Evolutionary conservation across 2,888 invertebrate species (phyloP).

Genomic region (Lithophane leautieri): DNA sequence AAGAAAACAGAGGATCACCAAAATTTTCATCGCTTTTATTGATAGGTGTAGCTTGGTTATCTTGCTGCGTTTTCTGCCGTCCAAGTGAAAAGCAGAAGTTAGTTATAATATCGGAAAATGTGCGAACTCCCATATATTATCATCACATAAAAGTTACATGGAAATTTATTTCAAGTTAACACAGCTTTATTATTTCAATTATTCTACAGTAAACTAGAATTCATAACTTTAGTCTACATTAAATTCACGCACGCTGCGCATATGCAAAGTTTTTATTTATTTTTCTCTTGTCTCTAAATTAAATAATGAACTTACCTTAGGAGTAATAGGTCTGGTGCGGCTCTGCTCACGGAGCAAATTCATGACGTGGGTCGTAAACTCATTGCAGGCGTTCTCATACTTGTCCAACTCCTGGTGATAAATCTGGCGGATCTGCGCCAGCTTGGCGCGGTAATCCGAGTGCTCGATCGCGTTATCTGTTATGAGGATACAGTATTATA

Average conservation of each 20-base stretch:
- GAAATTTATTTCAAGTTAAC: not conserved
- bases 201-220: not conserved
- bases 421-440: constrained; percentile 99
- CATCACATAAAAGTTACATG: not conserved
- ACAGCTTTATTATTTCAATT: not conserved
- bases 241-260: not conserved
- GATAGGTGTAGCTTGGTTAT: not conserved
- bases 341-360: constrained; percentile 98
- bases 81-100: not conserved
- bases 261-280: not conserved
- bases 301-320: constrained; percentile 90
- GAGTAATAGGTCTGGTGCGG: constrained; percentile 99
- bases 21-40: not conserved
- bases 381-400: constrained; percentile 99
- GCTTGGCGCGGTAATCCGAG: constrained; percentile 99
- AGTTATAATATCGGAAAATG: not conserved
- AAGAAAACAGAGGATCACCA: not conserved
- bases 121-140: not conserved
- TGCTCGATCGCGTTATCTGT: constrained; percentile 99
- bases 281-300: not conserved
- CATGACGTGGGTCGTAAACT: constrained; percentile 99
- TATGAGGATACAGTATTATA: not conserved
- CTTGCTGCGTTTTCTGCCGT: not conserved
- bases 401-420: constrained; percentile 99
- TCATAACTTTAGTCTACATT: not conserved